Evolutionary conservation across 2,888 invertebrate species (phyloP).

Genomic region (Lycaena phlaeas): DNA sequence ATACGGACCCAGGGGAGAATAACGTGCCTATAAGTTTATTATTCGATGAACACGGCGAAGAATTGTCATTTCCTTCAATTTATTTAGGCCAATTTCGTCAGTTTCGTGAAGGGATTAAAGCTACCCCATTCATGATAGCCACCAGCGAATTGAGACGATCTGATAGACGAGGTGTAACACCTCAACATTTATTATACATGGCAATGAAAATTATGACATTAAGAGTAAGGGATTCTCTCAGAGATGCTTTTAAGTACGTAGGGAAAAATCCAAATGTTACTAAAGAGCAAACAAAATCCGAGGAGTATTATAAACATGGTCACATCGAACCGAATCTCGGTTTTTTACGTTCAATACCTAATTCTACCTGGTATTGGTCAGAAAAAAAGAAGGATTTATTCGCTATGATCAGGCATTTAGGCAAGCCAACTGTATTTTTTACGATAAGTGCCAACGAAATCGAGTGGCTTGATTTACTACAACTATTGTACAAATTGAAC

Average conservation of each 20-base stretch:
- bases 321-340: too few relatives aligned
- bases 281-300: too few relatives aligned
- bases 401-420: constrained; percentile 32
- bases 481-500: constrained; percentile 31
- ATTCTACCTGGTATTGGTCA: constrained; percentile 39
- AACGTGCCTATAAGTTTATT: too few relatives aligned
- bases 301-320: too few relatives aligned
- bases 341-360: constrained; percentile 35
- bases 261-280: too few relatives aligned
- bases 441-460: constrained; percentile 42
- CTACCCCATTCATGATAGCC: constrained; percentile 35
- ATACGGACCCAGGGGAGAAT: constrained; percentile 31
- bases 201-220: constrained; percentile 43
- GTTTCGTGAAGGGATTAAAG: constrained; percentile 26
- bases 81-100: constrained; percentile 33
- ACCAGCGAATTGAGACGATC: constrained; percentile 36
- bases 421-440: constrained; percentile 30
- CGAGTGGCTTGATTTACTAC: constrained; percentile 32
- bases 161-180: constrained; percentile 36
- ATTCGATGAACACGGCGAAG: constrained; percentile 47
- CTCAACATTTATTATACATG: constrained; percentile 36
- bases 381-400: constrained; percentile 30
- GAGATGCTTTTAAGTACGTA: too few relatives aligned
- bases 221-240: too few relatives aligned
- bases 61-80: constrained; percentile 41